phyloP scores from a whole-genome alignment of 2,113 vertebrate genomes.

The Mystacornis crossleyi region DNA sequence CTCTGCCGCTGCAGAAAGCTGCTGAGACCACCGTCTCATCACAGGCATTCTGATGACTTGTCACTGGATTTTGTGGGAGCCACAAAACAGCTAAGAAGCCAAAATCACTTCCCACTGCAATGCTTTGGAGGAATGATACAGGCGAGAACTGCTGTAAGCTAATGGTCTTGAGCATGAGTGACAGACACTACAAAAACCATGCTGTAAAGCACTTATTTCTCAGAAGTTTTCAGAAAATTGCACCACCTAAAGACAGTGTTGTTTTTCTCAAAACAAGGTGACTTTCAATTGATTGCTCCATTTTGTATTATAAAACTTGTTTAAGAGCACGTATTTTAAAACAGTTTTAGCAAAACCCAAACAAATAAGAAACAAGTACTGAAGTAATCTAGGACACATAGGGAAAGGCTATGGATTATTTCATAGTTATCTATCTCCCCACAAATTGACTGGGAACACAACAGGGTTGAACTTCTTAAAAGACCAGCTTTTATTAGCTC shows the following conservation, averaged over 20 bases:
- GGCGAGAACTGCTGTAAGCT: background rate
- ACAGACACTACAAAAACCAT: background rate
- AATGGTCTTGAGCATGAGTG: background rate
- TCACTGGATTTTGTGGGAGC: conserved; percentile 38
- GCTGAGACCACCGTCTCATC: conserved; percentile 18
- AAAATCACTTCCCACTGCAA: background rate
- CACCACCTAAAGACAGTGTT: background rate
- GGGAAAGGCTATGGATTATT: background rate
- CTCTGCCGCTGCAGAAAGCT: background rate
- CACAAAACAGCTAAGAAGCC: conserved; percentile 6
- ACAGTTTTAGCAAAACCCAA: background rate
- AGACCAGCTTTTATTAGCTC: background rate
- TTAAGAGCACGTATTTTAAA: background rate
- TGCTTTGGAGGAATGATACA: background rate
- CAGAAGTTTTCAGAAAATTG: background rate
- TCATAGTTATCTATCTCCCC: background rate
- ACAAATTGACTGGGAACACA: background rate
- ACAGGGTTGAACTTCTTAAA: background rate
- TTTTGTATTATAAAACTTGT: background rate
- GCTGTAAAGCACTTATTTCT: background rate
- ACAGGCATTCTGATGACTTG: conserved; percentile 57
- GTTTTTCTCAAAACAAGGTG: background rate
- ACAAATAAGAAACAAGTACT: background rate
- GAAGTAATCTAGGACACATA: background rate
- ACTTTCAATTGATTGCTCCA: background rate